Evolutionary conservation across 2,797 vertebrate species (phyloP), one percentile per base, ranked within the genome.

Genomic region (Cheirogaleus major): DNA sequence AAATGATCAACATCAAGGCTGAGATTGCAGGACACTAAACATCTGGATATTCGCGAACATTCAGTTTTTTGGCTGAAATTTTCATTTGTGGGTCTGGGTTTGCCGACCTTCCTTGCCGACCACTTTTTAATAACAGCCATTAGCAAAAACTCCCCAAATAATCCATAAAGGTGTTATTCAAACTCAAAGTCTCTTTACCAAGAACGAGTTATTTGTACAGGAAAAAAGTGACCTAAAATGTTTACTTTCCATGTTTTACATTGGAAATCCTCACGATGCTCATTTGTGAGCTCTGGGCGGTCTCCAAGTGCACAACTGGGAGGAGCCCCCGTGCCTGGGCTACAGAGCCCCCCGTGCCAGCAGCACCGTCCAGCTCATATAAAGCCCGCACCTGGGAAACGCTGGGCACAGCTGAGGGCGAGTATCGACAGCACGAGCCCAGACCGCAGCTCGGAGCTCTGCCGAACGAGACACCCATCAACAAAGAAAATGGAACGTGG

Each of bases 21-120:
- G 59, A 84, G 72, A 59, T 59, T 48, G n/a, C 88, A 91, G 82
- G 95, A 97, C 67, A 82, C 41, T 7, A 52, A 80, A 78, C 92
- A 97, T 96, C 95, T 95, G 96, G 80, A 84, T 83, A 23, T 84
- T 96, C n/a, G 7, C 32, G 78, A 89, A 87, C 38, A 32, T 91
- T 57, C 91, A 35, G 20, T 20, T 80, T 92, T 83, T 83, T 20
- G 11, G 84, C 55, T 65, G 35, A 75, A 89, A 89, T 89, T 83
- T 91, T 30, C 15, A 38, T 70, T 84, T n/a, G 43, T 91, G 72
- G 55, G 38, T 91, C 41, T 87, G 61, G n/a, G 57, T 35, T 63
- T 85, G 41, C 25, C 0, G 18, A 12, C 23, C 61, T 79, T 90
- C 72, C 50, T 84, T 91, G 78, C 59, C 9, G 9, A 25, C 55